Evolutionary conservation across 2,888 invertebrate genomes (phyloP), one percentile per base, ranked within the genome.

Genomic region (Melieria picta): DNA sequence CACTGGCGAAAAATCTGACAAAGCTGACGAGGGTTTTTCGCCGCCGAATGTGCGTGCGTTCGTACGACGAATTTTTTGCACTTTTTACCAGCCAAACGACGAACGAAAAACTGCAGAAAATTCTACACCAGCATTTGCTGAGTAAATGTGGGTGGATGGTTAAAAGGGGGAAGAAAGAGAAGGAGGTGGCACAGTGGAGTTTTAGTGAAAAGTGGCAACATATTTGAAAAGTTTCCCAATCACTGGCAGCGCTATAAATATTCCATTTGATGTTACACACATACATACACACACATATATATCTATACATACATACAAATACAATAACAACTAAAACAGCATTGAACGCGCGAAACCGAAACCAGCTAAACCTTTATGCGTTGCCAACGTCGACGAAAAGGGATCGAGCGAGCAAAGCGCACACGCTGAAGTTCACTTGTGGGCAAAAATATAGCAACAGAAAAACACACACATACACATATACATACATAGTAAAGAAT

Each of bases 221-320:
- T 81, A 81, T 81, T 80, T 80, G 81, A 80, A 81, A 81, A 81
- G 80, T 81, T 81, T 80, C 80, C 77, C 80, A 81, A 81, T 81
- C 81, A 80, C 79, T 81, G 80, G 79, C 79, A 76, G 76, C 74
- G 81, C 78, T 81, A 80, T 81, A 81, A 81, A 81, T 81, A 81
- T 81, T 81, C 80, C 80, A 81, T 80, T 81, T 77, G 77, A 77
- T 52, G n/a, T n/a, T 52, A 52, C 10, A 52, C 52, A 52, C 52
- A 52, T 52, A 52, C 52, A 48, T 48, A 48, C 50, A 10, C 50
- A 11, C 11, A 50, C 50, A 50, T 50, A 50, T 2, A 50, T 50
- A 50, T 50, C 50, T 7, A 50, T 30, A 52, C 52, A 52, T 9
- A 50, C 11, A 50, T 50, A 50, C 11, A 11, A 10, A 2, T 11